Conservation (phyloP, 2,888 invertebrate species). For the Danaus chrysippus region DNA sequence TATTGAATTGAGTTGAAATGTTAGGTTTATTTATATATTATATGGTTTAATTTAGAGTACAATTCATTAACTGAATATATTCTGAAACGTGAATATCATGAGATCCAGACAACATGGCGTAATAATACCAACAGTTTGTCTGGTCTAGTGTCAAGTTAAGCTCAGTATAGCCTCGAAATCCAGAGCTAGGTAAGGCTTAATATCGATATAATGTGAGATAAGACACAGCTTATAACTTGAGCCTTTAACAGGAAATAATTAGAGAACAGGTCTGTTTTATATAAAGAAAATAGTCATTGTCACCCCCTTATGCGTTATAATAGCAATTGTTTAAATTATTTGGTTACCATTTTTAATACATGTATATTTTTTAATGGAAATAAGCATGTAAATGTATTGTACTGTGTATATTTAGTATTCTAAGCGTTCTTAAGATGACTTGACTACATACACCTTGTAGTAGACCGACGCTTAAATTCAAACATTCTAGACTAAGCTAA, state of each 20-base stretch:
- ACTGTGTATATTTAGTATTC: conserved; percentile 12
- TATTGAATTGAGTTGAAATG: too few relatives aligned
- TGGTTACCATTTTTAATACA: too few relatives aligned
- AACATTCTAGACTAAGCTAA: conserved; percentile 19
- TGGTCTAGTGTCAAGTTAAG: not conserved
- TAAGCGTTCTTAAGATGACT: conserved; percentile 22
- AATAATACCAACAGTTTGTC: not conserved
- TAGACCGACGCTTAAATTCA: conserved; percentile 11
- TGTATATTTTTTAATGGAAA: too few relatives aligned
- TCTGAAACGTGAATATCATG: too few relatives aligned
- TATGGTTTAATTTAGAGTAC: too few relatives aligned
- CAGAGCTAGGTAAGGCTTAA: not conserved
- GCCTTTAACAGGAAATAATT: not conserved
- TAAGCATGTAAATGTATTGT: too few relatives aligned
- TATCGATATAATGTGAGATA: not conserved
- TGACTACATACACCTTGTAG: conserved; percentile 11
- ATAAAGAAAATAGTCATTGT: not conserved
- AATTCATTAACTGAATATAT: too few relatives aligned
- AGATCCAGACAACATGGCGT: too few relatives aligned
- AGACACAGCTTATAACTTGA: not conserved
- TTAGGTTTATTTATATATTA: too few relatives aligned
- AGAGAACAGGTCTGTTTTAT: not conserved
- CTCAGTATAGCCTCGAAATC: not conserved
- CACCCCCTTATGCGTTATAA: too few relatives aligned
- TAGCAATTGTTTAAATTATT: too few relatives aligned